Percentiles rank a stretch among this genome's conserved stretches.
These are phyloP conservation scores for Sternotherus odoratus DNA, from an alignment of 2,797 vertebrate species.

Conservation along the genomic window DNA sequence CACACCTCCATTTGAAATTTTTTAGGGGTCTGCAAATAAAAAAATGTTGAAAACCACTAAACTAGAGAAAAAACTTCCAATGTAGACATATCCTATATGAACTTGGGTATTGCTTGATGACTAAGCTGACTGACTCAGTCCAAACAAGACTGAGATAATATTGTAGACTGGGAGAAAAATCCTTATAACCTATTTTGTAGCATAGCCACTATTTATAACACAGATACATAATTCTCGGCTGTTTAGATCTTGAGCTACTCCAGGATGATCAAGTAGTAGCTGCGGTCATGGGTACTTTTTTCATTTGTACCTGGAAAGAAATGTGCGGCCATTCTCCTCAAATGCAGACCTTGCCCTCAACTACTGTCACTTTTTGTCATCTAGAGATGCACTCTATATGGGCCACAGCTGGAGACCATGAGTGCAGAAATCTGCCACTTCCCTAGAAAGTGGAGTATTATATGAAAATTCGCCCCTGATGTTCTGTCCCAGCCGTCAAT, in stretches of 20 bases:
- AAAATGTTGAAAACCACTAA: too few species aligned
- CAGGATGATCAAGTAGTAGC: neutral
- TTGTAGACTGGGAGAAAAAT: neutral
- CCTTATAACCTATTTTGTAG: neutral
- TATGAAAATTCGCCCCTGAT: neutral
- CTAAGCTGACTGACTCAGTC: neutral
- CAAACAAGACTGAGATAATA: neutral
- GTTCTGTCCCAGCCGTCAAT: neutral
- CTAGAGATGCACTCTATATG: neutral
- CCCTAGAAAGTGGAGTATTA: neutral
- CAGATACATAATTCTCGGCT: fast-evolving
- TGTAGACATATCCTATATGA: fast-evolving
- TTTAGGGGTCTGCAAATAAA: too few species aligned
- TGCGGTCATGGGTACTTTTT: neutral
- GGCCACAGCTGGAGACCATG: fast-evolving
- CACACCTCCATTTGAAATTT: too few species aligned
- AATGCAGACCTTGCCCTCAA: neutral
- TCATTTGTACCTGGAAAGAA: fast-evolving
- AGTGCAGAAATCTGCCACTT: neutral
- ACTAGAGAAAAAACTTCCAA: neutral
- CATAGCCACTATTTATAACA: neutral
- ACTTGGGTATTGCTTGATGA: neutral
- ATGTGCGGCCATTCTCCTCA: neutral
- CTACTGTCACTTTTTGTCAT: neutral
- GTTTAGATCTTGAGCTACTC: fast-evolving